A percentile compares a stretch with the other conserved stretches of the same genome.
phyloP scores from a whole-genome alignment of 2,888 invertebrate genomes.

The Trilocha varians region DNA sequence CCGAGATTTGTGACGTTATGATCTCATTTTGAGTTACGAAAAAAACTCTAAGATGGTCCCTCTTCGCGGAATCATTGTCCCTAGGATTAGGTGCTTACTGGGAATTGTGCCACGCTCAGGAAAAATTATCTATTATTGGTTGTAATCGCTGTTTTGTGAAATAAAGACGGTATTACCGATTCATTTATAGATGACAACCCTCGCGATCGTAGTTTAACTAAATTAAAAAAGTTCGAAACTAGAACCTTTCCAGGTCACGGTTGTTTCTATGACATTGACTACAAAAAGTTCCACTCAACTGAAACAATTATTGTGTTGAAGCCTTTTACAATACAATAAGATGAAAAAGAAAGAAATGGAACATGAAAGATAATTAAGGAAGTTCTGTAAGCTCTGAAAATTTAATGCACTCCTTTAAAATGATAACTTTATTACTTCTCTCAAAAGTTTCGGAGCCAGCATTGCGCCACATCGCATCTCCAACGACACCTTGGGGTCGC shows the following conservation, averaged over 20 bases:
- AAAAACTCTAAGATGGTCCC: constrained; percentile 60
- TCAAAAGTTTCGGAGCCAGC: constrained; percentile 29
- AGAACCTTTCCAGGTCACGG: too few relatives aligned
- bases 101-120: constrained; percentile 27
- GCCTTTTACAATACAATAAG: too few relatives aligned
- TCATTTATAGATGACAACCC: not conserved
- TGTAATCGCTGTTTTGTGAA: not conserved
- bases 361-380: too few relatives aligned
- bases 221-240: too few relatives aligned
- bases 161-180: not conserved
- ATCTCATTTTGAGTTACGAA: constrained; percentile 71
- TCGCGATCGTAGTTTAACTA: not conserved
- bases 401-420: constrained; percentile 5
- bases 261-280: too few relatives aligned
- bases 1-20: constrained; percentile 66
- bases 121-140: constrained; percentile 16
- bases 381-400: not conserved
- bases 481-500: constrained; percentile 44
- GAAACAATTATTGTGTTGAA: too few relatives aligned
- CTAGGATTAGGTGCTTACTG: constrained; percentile 55
- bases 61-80: constrained; percentile 55
- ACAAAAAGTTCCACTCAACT: too few relatives aligned
- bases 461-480: constrained; percentile 24
- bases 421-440: constrained; percentile 13
- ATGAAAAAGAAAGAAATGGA: too few relatives aligned